Evolutionary conservation across 1,140 invertebrate genomes (phyloP).

Genomic region (Hypsibius dujardini): DNA sequence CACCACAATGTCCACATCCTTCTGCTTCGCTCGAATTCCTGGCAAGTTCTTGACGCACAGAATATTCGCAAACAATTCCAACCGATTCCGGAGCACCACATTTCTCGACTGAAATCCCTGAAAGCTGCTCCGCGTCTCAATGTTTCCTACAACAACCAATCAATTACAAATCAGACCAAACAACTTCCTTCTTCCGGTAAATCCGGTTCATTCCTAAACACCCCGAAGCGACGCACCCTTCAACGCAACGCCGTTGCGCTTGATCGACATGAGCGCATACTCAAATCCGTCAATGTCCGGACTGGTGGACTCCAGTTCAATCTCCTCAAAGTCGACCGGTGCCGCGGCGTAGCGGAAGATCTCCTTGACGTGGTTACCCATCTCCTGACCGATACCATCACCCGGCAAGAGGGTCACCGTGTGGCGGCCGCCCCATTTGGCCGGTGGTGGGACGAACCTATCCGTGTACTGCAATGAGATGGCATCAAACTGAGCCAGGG

Average conservation of each 20-base stretch:
- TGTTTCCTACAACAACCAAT: constrained; percentile 43
- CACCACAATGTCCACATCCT: constrained; percentile 78
- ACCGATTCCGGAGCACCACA: constrained; percentile 66
- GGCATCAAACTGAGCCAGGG: too few relatives aligned
- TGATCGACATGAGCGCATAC: constrained; percentile 83
- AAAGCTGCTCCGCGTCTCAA: constrained; percentile 63
- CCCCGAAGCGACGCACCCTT: constrained; percentile 51
- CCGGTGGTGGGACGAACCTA: constrained; percentile 29
- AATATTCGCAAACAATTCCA: constrained; percentile 89
- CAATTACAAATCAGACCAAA: constrained; percentile 23
- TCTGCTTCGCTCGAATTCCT: constrained; percentile 65
- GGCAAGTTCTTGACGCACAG: constrained; percentile 81
- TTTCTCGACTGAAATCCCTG: constrained; percentile 60
- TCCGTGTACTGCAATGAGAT: too few relatives aligned
- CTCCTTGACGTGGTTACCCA: constrained; percentile 73
- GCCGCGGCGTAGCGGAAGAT: constrained; percentile 67
- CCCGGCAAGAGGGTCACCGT: constrained; percentile 81
- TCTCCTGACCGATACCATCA: constrained; percentile 80
- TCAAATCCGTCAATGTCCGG: constrained; percentile 68
- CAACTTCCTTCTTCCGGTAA: constrained; percentile 6
- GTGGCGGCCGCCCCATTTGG: constrained; percentile 80
- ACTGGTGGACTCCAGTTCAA: constrained; percentile 65
- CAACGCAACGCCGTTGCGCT: constrained; percentile 85
- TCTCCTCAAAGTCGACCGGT: constrained; percentile 88
- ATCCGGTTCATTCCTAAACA: neutral